Conservation (phyloP, 1,140 invertebrate genomes). For the Cydia pomonella region DNA sequence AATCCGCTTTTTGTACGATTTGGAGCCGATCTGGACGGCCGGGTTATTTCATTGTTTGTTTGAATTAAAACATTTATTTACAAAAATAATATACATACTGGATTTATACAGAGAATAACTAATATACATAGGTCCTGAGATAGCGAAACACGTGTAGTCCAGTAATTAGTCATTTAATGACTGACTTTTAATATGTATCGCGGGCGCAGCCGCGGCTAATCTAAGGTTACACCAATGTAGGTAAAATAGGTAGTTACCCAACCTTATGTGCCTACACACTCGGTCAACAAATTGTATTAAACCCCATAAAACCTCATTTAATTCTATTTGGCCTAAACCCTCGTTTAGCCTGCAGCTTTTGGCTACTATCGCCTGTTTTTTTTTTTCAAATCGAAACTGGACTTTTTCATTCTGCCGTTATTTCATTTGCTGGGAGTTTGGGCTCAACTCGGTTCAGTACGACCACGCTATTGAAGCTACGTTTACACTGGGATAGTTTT, state of each 20-base stretch:
- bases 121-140: no score
- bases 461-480: not conserved
- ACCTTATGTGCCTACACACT: no score
- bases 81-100: no score
- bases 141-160: no score
- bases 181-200: no score
- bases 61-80: not conserved
- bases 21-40: not conserved
- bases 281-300: not conserved
- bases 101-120: no score
- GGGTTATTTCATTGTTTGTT: not conserved
- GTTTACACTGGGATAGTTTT: not conserved
- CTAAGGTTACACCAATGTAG: no score
- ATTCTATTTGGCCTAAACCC: constrained; percentile 17
- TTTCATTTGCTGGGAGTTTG: constrained; percentile 29
- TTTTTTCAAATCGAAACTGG: constrained; percentile 32
- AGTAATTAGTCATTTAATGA: no score
- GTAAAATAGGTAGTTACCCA: no score
- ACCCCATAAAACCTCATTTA: not conserved
- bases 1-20: constrained; percentile 39
- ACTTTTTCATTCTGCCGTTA: constrained; percentile 33
- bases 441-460: constrained; percentile 26
- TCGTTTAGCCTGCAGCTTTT: constrained; percentile 10
- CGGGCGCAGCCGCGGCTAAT: no score
- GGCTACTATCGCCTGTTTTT: constrained; percentile 23